Evolutionary conservation across 2,113 vertebrate genomes (phyloP), one percentile per base, ranked within the genome.

Genomic region (Centropus bengalensis): DNA sequence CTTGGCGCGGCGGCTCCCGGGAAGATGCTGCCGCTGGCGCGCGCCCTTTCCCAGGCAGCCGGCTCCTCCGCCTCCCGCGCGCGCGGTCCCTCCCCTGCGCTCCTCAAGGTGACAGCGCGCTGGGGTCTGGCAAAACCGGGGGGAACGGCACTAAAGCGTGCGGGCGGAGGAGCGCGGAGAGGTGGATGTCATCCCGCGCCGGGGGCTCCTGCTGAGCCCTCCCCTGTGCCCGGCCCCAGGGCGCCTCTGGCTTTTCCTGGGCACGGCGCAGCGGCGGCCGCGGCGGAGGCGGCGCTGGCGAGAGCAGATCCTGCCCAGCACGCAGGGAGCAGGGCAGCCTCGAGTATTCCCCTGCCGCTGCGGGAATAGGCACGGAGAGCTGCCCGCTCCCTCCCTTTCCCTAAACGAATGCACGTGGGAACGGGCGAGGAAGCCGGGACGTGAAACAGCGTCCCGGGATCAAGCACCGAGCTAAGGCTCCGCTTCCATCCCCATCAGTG

Each of bases 11-110:
- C 33, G 62, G 51, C 63, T 70, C 8, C 69, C 30, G 85, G 45
- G 17, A 45, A 82, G 85, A 58, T 82, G 86, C 55, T 73, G 67
- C 52, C 44, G 63, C 75, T 3, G 80, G 64, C 62, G 28, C 87
- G 84, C 88, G 82, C 94, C 78, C 91, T 86, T 36, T 76, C 76
- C 82, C 77, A 2, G 66, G 70, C 54, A 67, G 66, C 89, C 71
- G 44, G 51, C 86, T 83, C 93, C 77, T 32, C 86, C 93, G 70
- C 89, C 90, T 69, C 88, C 84, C 75, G 13, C 6, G 24, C 60
- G 0, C 70, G 5, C 80, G 55, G 83, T 82, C 83, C 92, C 87
- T 81, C 87, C 90, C 86, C 75, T 60, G 80, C 89, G 82, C 91
- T 60, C 58, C 18, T 80, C 47, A 80, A 79, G 80, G 94, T 38